Evolutionary conservation across 2,797 vertebrate genomes (phyloP), one percentile per base, ranked within the genome.

Genomic region (Myoxocephalus aenaeus): DNA sequence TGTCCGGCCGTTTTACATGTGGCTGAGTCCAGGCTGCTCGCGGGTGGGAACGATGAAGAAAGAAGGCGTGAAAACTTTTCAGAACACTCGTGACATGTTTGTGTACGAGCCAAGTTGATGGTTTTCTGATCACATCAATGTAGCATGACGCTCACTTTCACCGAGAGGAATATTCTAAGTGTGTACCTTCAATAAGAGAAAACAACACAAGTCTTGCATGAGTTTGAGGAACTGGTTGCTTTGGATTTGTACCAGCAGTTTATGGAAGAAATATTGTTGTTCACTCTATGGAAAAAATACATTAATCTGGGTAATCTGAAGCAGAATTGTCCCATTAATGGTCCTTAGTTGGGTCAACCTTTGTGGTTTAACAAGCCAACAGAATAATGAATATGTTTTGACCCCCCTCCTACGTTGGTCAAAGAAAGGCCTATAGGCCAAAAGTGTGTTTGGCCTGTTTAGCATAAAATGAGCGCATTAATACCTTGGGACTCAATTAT

Each of bases 401-500:
- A 89, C 90, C 89, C 86, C 86, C 81, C 88, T 88, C 90, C 92
- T 69, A 91, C 90, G 69, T 86, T 44, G 79, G 92, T 91, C 90
- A 92, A 81, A 84, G 50, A 51, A 85, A 79, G 75, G 84, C 90
- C 91, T 85, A 89, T 80, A 86, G 88, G 91, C 85, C 87, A 92
- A 79, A 85, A 76, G 82, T 75, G 75, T 85, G 85, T 86, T 88
- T 87, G 85, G 84, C 80, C 80, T 86, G 75, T 89, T 93, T 89
- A 92, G 90, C 90, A 92, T 92, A 89, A 91, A 92, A 87, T 69
- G 77, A 85, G 82, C 66, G 75, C 80, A 86, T 90, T 89, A 88
- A 89, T 87, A 92, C 89, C 86, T 56, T 58, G 89, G 92, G 92
- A 93, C 88, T 82, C 90, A 92, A 90, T 94, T 92, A 92, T 92